Conservation (phyloP, 1,140 invertebrate species). For the Zaprionus gabonicus region DNA sequence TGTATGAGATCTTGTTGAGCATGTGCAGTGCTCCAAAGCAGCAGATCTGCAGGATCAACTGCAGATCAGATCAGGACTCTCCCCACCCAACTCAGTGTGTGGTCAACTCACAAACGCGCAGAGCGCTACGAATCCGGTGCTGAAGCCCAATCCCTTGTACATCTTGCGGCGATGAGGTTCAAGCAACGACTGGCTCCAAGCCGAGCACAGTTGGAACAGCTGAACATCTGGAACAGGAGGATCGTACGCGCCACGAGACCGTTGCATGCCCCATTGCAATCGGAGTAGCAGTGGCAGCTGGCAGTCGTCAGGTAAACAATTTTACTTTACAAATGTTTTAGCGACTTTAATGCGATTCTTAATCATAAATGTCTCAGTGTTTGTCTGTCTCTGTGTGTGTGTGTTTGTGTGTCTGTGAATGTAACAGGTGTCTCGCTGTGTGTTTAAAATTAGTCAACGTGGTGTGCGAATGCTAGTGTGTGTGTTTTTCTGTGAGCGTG, state of each 20-base stretch:
- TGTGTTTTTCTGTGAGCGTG: background rate
- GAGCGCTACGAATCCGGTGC: constrained; percentile 43
- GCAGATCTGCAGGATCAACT: constrained; percentile 34
- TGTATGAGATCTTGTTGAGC: constrained; percentile 54
- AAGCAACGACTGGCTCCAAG: constrained; percentile 20
- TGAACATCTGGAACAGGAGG: constrained; percentile 9
- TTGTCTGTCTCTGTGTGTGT: constrained; percentile 16
- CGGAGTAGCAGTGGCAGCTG: constrained; percentile 45
- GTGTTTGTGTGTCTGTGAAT: constrained; percentile 17
- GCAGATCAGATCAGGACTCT: background rate
- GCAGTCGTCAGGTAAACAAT: constrained; percentile 56
- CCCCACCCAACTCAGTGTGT: too few species aligned
- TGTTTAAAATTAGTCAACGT: constrained; percentile 71
- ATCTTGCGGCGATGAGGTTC: constrained; percentile 37
- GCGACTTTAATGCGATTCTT: constrained; percentile 74
- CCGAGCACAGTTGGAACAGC: background rate
- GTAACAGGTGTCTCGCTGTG: constrained; percentile 7
- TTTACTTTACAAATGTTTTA: constrained; percentile 76
- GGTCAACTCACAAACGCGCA: constrained; percentile 52
- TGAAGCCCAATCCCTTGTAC: constrained; percentile 49
- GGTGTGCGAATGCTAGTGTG: constrained; percentile 23
- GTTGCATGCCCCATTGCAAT: constrained; percentile 34
- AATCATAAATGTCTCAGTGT: constrained; percentile 56
- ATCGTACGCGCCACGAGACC: background rate
- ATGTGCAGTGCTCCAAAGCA: constrained; percentile 56